Evolutionary conservation across 2,888 invertebrate genomes (phyloP).

Genomic region (Mactromeris polynyma): DNA sequence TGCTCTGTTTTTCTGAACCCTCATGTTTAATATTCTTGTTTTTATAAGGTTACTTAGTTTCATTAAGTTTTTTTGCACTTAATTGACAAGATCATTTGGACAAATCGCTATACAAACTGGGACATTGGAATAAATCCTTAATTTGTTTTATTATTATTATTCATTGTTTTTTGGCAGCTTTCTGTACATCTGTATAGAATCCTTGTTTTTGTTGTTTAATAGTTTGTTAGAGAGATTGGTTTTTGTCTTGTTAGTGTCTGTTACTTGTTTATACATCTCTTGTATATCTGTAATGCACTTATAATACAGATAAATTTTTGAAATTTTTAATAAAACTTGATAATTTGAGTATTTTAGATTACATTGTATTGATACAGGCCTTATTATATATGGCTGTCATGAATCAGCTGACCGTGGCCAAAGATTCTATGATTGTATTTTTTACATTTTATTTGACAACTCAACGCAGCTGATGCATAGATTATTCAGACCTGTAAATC

Average conservation of each 20-base stretch:
- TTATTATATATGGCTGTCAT: too few relatives aligned
- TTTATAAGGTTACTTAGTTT: conserved; percentile 11
- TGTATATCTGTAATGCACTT: too few relatives aligned
- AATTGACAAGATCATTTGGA: not conserved
- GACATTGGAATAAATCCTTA: not conserved
- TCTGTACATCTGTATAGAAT: not conserved
- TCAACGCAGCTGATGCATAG: too few relatives aligned
- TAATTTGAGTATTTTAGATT: too few relatives aligned
- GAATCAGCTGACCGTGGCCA: too few relatives aligned
- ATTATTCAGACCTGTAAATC: too few relatives aligned
- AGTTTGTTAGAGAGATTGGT: not conserved
- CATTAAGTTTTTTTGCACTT: not conserved
- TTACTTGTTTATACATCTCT: not conserved
- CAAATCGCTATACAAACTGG: not conserved
- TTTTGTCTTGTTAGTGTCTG: conserved; percentile 6
- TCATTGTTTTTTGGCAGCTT: not conserved
- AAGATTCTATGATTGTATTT: too few relatives aligned
- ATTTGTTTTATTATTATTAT: not conserved
- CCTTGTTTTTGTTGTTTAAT: not conserved
- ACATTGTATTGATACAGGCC: too few relatives aligned
- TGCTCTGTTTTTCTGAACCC: not conserved
- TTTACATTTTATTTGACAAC: too few relatives aligned
- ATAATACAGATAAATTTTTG: too few relatives aligned
- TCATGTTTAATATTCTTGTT: not conserved
- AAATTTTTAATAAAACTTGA: too few relatives aligned